A percentile compares a stretch with the other conserved stretches of the same genome.
Conservation (phyloP, 1,140 invertebrate species). For the Macrobrachium rosenbergii region DNA sequence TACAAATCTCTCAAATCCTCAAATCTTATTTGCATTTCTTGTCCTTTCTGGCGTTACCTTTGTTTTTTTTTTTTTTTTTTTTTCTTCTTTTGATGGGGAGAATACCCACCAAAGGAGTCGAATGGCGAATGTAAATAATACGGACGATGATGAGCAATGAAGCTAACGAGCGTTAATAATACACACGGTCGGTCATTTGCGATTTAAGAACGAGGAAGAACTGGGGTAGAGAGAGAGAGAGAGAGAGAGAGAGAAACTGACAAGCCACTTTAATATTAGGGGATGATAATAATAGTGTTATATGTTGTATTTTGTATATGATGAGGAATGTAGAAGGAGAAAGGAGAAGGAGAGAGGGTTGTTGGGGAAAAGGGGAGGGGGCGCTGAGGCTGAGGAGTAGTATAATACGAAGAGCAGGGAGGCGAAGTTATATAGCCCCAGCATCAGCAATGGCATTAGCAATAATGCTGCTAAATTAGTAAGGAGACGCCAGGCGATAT, state of each 20-base stretch:
- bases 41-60: not conserved
- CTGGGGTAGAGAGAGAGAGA: not conserved
- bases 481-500: too few relatives aligned
- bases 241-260: not conserved
- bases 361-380: too few relatives aligned
- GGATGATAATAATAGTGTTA: too few relatives aligned
- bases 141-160: conserved; percentile 40
- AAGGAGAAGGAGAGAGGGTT: too few relatives aligned
- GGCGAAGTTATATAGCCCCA: not conserved
- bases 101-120: conserved; percentile 1
- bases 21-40: too few relatives aligned
- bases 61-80: conserved; percentile 25
- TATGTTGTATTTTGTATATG: too few relatives aligned
- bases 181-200: conserved; percentile 32
- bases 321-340: too few relatives aligned
- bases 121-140: conserved; percentile 50
- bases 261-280: not conserved
- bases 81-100: conserved; percentile 11
- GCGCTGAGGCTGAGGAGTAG: too few relatives aligned
- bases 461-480: too few relatives aligned
- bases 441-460: not conserved
- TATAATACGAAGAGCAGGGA: not conserved
- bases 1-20: too few relatives aligned
- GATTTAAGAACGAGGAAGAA: conserved; percentile 27
- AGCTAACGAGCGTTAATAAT: conserved; percentile 43